These are phyloP conservation scores for Stictocephala bisonia DNA, from an alignment of 2,888 invertebrate genomes.

Conservation along the genomic window DNA sequence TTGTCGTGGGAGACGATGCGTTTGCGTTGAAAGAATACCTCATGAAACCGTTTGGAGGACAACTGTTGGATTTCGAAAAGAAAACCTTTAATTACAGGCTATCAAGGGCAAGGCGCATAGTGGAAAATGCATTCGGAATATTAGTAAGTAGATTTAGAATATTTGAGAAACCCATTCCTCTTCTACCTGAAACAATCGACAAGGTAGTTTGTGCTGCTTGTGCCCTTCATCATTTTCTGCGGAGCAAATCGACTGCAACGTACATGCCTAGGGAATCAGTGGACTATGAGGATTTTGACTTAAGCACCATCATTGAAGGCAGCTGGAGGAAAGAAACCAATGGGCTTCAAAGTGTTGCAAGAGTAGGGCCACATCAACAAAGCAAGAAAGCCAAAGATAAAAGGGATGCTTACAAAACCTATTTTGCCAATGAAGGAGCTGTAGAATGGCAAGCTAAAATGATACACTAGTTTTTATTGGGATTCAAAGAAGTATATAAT, in stretches of 20 bases:
- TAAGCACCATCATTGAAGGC: background rate
- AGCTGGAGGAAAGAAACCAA: conserved; percentile 9
- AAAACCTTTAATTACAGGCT: conserved; percentile 54
- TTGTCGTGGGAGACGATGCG: conserved; percentile 56
- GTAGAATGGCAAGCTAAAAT: conserved; percentile 28
- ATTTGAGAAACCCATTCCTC: conserved; percentile 52
- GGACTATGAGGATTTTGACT: conserved; percentile 11
- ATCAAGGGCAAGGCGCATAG: conserved; percentile 51
- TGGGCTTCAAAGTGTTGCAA: conserved; percentile 3
- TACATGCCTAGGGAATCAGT: conserved; percentile 23
- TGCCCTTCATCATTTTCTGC: conserved; percentile 30
- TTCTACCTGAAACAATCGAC: conserved; percentile 49
- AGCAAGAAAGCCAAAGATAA: conserved; percentile 10
- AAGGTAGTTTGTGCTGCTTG: conserved; percentile 18
- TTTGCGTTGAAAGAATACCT: conserved; percentile 55
- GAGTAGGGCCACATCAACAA: background rate
- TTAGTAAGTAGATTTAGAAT: conserved; percentile 54
- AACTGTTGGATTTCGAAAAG: conserved; percentile 29
- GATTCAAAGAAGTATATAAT: background rate
- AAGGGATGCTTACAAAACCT: conserved; percentile 27
- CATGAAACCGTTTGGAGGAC: conserved; percentile 55
- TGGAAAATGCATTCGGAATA: conserved; percentile 54
- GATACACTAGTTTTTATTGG: conserved; percentile 16
- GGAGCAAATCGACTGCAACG: background rate
- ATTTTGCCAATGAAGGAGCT: conserved; percentile 25